Percentiles rank a stretch among this genome's conserved stretches.
These are phyloP conservation scores for Eupithecia tripunctaria DNA, from an alignment of 2,888 invertebrate species.

Conservation along the genomic window DNA sequence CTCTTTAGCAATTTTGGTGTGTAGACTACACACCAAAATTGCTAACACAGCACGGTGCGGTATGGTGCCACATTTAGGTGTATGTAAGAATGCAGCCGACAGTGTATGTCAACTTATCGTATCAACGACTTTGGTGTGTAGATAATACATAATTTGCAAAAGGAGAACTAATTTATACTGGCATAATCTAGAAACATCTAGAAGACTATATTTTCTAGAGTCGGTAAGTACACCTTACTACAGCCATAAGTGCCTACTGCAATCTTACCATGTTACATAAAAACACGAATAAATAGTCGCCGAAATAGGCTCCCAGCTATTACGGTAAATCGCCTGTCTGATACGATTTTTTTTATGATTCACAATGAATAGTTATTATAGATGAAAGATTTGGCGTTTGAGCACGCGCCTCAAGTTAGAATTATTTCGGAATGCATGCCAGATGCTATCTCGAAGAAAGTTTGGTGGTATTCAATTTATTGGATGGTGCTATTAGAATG, in stretches of 20 bases:
- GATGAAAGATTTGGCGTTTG: constrained; percentile 64
- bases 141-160: no score
- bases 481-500: constrained; percentile 37
- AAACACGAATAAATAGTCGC: constrained; percentile 61
- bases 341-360: constrained; percentile 67
- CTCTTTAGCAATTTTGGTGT: no score
- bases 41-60: no score
- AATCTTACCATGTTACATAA: constrained; percentile 32
- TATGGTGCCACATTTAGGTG: no score
- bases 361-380: constrained; percentile 71
- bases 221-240: neutral
- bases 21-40: no score
- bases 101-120: no score
- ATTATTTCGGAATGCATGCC: constrained; percentile 66
- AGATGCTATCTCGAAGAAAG: constrained; percentile 60
- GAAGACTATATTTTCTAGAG: neutral
- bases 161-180: neutral
- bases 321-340: constrained; percentile 64
- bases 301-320: constrained; percentile 68
- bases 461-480: constrained; percentile 61
- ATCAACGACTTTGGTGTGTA: no score
- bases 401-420: constrained; percentile 64
- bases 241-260: neutral
- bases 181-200: no score
- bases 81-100: no score